Percentiles rank a stretch among this genome's conserved stretches.
phyloP scores from a whole-genome alignment of 2,113 vertebrate species.

The Oncorhynchus clarkii region DNA sequence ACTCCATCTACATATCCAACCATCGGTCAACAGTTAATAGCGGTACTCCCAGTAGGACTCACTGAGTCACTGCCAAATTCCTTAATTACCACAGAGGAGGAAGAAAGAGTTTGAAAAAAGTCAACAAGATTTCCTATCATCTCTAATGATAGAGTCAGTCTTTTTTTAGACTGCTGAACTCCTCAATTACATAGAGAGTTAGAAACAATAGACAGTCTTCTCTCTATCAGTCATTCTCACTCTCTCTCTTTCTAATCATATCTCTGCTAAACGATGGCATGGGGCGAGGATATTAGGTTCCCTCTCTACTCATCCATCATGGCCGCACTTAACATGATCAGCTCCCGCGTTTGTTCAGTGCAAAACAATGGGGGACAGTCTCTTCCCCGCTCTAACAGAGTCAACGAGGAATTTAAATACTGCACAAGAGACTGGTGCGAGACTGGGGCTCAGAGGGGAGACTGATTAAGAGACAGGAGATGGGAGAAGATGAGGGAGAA shows the following conservation, averaged over 20 bases:
- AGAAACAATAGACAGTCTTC: slow-evolving; percentile 68
- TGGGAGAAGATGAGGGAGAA: slow-evolving; percentile 43
- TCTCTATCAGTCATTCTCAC: slow-evolving; percentile 84
- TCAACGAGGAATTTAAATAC: slow-evolving; percentile 99
- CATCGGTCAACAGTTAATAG: slow-evolving; percentile 51
- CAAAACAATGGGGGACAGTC: slow-evolving; percentile 91
- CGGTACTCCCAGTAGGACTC: slow-evolving; percentile 35
- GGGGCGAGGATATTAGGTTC: slow-evolving; percentile 98
- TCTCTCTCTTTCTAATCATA: slow-evolving; percentile 83
- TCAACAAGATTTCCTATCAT: background rate
- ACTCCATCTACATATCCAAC: slow-evolving; percentile 12
- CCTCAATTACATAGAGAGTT: slow-evolving; percentile 9
- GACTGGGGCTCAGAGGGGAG: slow-evolving; percentile 67
- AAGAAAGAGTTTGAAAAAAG: slow-evolving; percentile 7
- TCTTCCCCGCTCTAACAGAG: slow-evolving; percentile 92
- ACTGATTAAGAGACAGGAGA: slow-evolving; percentile 67
- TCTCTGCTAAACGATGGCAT: slow-evolving; percentile 98
- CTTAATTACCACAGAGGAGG: background rate
- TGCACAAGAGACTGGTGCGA: slow-evolving; percentile 92
- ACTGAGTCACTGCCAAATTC: slow-evolving; percentile 28
- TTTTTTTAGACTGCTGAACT: background rate
- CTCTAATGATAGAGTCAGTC: background rate
- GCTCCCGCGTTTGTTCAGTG: slow-evolving; percentile 88
- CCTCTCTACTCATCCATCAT: slow-evolving; percentile 96
- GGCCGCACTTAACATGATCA: slow-evolving; percentile 97